Evolutionary conservation across 2,113 vertebrate species (phyloP).

Genomic region (Zosterops borbonicus): DNA sequence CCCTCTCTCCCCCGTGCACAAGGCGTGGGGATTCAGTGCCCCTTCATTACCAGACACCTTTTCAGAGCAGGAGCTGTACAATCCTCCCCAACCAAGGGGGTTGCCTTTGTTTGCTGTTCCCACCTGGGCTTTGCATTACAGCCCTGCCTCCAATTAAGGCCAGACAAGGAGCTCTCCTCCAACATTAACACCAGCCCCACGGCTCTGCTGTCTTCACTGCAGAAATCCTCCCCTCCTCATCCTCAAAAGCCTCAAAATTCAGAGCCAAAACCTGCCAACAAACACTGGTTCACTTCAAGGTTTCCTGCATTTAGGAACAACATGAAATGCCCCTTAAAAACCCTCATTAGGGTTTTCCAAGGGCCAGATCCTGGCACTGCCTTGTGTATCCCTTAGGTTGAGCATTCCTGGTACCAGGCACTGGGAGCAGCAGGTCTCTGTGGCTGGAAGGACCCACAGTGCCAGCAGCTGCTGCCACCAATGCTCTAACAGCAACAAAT

Average conservation of each 20-base stretch:
- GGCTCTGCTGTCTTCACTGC: not conserved
- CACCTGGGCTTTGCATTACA: not conserved
- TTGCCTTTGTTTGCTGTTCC: not conserved
- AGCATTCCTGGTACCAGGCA: not conserved
- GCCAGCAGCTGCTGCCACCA: conserved; percentile 47
- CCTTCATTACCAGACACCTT: not conserved
- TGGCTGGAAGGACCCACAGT: conserved; percentile 27
- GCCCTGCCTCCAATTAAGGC: not conserved
- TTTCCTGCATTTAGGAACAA: not conserved
- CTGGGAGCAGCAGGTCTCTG: not conserved
- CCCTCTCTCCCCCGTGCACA: not conserved
- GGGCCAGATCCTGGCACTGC: not conserved
- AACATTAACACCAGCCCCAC: not conserved
- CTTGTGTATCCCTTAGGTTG: not conserved
- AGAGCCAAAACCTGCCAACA: not conserved
- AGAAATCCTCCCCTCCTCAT: not conserved
- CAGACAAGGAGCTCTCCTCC: not conserved
- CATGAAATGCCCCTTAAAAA: not conserved
- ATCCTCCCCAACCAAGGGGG: rapidly evolving
- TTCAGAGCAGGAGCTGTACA: not conserved
- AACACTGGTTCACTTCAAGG: not conserved
- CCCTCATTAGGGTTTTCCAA: not conserved
- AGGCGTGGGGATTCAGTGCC: not conserved
- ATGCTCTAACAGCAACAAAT: conserved; percentile 59
- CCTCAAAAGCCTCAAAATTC: not conserved